Evolutionary conservation across 2,113 vertebrate genomes (phyloP).

Genomic region (Holacanthus passer): DNA sequence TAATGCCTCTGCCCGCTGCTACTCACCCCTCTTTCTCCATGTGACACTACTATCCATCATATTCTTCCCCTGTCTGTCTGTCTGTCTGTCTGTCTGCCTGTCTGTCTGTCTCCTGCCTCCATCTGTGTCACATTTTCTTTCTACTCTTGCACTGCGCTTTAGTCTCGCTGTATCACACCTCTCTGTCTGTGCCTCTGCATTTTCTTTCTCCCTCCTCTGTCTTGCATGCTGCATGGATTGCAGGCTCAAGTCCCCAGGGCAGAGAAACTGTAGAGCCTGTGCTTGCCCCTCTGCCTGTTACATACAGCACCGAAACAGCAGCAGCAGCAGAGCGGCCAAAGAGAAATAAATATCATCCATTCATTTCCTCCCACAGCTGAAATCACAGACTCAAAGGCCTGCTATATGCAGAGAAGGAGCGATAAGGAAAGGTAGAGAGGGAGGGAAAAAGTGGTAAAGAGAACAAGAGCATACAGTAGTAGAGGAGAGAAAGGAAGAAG

Average conservation of each 20-base stretch:
- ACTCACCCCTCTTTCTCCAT: conserved; percentile 67
- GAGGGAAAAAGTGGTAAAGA: conserved; percentile 49
- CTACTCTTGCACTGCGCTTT: conserved; percentile 47
- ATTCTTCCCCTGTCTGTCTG: conserved; percentile 50
- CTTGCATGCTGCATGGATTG: conserved; percentile 70
- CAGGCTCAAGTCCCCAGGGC: conserved; percentile 70
- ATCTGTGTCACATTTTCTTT: conserved; percentile 67
- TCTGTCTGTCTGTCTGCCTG: conserved; percentile 41
- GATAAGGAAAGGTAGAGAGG: conserved; percentile 53
- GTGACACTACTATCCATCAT: conserved; percentile 68
- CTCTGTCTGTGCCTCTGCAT: conserved; percentile 59
- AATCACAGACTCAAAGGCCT: conserved; percentile 78
- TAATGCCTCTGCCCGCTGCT: conserved; percentile 53
- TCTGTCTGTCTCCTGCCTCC: conserved; percentile 47
- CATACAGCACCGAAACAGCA: conserved; percentile 55
- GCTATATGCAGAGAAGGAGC: conserved; percentile 55
- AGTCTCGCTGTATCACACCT: conserved; percentile 69
- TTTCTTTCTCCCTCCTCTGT: conserved; percentile 64
- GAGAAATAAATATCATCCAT: conserved; percentile 81
- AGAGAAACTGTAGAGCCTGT: conserved; percentile 60
- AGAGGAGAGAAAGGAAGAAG: conserved; percentile 34
- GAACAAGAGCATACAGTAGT: conserved; percentile 37
- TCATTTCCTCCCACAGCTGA: conserved; percentile 83
- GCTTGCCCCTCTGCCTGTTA: conserved; percentile 54
- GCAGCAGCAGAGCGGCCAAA: conserved; percentile 60